Percentiles rank a stretch among this genome's conserved stretches.
Conservation (phyloP, 2,797 vertebrate genomes). For the Hemitrygon akajei region DNA sequence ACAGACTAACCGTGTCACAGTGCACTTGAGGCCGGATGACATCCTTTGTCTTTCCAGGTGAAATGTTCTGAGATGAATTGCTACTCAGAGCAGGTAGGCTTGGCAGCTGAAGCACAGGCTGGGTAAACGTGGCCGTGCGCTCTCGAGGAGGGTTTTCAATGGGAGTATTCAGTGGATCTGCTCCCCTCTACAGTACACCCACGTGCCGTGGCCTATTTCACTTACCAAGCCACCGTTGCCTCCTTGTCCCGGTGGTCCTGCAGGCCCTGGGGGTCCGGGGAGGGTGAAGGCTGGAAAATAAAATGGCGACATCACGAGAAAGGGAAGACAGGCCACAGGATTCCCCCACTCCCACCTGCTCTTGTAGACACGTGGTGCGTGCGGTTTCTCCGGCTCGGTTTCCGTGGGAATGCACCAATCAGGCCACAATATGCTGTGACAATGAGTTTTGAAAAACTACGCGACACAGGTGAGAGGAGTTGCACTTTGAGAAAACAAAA, state of each 20-base stretch:
- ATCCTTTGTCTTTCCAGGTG: not conserved
- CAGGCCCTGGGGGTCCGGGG: constrained; percentile 78
- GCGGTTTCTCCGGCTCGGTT: too few relatives aligned
- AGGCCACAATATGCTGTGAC: too few relatives aligned
- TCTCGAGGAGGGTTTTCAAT: not conserved
- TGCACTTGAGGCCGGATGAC: not conserved
- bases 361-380: too few relatives aligned
- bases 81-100: too few relatives aligned
- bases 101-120: not conserved
- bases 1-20: too few relatives aligned
- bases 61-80: not conserved
- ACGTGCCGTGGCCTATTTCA: constrained; percentile 66
- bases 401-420: too few relatives aligned
- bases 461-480: too few relatives aligned
- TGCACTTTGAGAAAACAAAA: too few relatives aligned
- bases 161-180: too few relatives aligned
- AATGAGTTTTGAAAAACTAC: too few relatives aligned
- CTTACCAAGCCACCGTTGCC: constrained; percentile 71
- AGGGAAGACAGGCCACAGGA: not conserved
- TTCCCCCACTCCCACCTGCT: too few relatives aligned
- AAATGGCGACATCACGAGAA: not conserved
- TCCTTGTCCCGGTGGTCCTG: constrained; percentile 63
- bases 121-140: not conserved
- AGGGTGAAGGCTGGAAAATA: constrained; percentile 57
- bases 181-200: constrained; percentile 32